Evolutionary conservation across 1,140 invertebrate species (phyloP).

Genomic region (Eulimnadia texana): DNA sequence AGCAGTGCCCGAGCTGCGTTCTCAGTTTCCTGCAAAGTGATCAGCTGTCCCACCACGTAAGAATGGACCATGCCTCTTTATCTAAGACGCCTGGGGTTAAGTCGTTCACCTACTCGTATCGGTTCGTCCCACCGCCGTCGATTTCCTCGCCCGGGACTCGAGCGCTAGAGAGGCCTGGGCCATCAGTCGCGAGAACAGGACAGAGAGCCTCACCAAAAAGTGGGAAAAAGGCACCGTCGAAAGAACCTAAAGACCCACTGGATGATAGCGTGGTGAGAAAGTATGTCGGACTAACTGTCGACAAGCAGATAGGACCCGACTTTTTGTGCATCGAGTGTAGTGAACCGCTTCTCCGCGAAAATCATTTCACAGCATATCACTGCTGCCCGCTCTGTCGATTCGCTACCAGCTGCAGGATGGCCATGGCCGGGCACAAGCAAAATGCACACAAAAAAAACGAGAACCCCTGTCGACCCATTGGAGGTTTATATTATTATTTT

Average conservation of each 20-base stretch:
- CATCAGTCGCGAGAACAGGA: neutral
- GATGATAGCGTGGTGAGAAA: neutral
- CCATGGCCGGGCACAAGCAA: slow-evolving; percentile 51
- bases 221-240: neutral
- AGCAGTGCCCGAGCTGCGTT: neutral
- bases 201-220: neutral
- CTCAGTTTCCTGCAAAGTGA: neutral
- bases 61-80: neutral
- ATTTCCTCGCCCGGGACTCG: no score
- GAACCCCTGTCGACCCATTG: slow-evolving; percentile 15
- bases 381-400: slow-evolving; percentile 58
- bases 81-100: neutral
- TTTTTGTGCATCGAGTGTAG: slow-evolving; percentile 48
- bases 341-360: slow-evolving; percentile 41
- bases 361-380: slow-evolving; percentile 52
- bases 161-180: no score
- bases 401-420: slow-evolving; percentile 54
- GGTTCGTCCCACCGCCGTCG: no score
- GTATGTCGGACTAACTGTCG: neutral
- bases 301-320: neutral
- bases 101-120: neutral
- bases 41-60: slow-evolving; percentile 3
- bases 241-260: neutral
- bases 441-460: slow-evolving; percentile 15
- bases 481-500: neutral